Percentiles rank a stretch among this genome's conserved stretches.
These are phyloP conservation scores for Athalia rosae DNA, from an alignment of 2,888 invertebrate genomes.

Conservation along the genomic window DNA sequence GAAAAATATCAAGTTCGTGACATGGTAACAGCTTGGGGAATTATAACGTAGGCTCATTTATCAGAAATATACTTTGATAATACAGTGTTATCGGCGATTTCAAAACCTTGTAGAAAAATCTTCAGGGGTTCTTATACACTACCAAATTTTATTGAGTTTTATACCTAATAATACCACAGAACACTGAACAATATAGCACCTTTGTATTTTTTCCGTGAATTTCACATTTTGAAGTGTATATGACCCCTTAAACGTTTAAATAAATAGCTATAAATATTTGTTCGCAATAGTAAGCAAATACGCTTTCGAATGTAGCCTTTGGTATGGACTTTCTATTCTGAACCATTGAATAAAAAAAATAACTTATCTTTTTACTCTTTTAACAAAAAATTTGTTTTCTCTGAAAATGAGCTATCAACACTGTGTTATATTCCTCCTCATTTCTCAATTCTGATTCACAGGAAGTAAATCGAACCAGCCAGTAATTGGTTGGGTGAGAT, in stretches of 20 bases:
- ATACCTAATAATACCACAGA: no score
- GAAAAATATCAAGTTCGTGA: not conserved
- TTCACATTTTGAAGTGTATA: no score
- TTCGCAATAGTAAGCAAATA: not conserved
- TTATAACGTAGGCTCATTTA: no score
- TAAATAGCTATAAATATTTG: conserved; percentile 3
- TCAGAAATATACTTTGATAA: not conserved
- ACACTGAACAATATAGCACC: no score
- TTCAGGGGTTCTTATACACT: no score
- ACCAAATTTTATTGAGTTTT: no score
- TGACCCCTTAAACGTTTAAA: not conserved
- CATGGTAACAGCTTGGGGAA: not conserved
- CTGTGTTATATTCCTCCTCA: conserved; percentile 41
- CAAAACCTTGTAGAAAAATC: not conserved
- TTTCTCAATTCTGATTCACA: conserved; percentile 72
- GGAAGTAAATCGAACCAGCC: conserved; percentile 85
- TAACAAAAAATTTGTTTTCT: not conserved
- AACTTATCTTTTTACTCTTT: not conserved
- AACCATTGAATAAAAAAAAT: no score
- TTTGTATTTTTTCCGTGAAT: no score
- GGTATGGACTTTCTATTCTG: no score
- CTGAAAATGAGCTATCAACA: not conserved
- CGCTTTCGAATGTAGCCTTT: conserved; percentile 5
- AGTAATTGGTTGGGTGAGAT: conserved; percentile 81
- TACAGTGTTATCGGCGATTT: not conserved